Evolutionary conservation across 2,888 invertebrate genomes (phyloP).

Genomic region (Apoderus coryli): DNA sequence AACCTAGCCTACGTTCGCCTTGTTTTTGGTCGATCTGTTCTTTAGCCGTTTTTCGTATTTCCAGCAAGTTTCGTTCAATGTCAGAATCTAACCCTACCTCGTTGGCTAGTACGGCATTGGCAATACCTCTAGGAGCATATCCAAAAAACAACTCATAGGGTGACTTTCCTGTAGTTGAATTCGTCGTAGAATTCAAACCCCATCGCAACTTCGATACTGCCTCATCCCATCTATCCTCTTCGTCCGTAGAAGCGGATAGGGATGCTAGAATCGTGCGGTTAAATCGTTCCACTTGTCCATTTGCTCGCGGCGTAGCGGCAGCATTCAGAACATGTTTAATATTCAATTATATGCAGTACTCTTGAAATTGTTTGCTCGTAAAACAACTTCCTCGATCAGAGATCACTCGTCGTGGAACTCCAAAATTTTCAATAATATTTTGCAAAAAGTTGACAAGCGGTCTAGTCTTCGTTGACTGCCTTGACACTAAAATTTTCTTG

Average conservation of each 20-base stretch:
- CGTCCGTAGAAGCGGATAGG: conserved; percentile 9
- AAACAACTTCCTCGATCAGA: conserved; percentile 13
- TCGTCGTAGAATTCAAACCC: conserved; percentile 12
- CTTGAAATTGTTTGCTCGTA: conserved; percentile 13
- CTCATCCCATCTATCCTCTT: conserved; percentile 12
- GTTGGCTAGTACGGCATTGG: conserved; percentile 9
- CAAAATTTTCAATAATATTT: conserved; percentile 12
- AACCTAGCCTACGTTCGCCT: conserved; percentile 4
- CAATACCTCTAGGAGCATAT: conserved; percentile 11
- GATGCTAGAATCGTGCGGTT: no score
- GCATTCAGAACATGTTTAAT: no score
- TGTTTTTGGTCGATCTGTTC: conserved; percentile 4
- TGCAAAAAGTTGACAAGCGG: conserved; percentile 11
- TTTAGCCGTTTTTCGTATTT: conserved; percentile 2
- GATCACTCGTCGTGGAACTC: conserved; percentile 14
- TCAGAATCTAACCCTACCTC: conserved; percentile 4
- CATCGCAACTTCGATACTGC: conserved; percentile 11
- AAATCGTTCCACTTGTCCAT: no score
- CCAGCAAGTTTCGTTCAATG: no score
- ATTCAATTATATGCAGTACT: conserved; percentile 8
- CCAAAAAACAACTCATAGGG: conserved; percentile 14
- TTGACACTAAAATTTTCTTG: conserved; percentile 6
- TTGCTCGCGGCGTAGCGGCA: no score
- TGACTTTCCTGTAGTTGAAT: conserved; percentile 12
- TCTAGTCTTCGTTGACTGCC: conserved; percentile 10